Evolutionary conservation across 2,113 vertebrate genomes (phyloP).

Genomic region (Xiphophorus maculatus): DNA sequence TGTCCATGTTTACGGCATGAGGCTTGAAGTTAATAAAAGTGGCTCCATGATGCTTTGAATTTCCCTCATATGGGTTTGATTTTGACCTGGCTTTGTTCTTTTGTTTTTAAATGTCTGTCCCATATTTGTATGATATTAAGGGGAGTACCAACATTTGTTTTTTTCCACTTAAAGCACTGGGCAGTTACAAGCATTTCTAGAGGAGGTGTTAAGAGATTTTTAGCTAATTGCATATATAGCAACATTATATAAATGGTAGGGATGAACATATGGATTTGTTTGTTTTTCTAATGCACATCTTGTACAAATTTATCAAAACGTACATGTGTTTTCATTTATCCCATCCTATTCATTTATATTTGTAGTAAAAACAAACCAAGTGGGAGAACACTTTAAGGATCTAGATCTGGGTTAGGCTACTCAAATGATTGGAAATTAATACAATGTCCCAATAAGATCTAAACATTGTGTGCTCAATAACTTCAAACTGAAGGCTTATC

Average conservation of each 20-base stretch:
- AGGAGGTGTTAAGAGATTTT: too few relatives aligned
- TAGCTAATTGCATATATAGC: background rate
- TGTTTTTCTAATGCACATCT: background rate
- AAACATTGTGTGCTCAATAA: background rate
- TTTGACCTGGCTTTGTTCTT: too few relatives aligned
- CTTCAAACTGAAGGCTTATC: constrained; percentile 11
- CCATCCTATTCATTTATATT: background rate
- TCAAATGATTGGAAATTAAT: background rate
- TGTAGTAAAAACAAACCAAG: background rate
- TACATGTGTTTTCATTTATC: background rate
- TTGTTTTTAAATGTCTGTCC: too few relatives aligned
- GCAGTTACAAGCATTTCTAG: too few relatives aligned
- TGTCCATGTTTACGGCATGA: too few relatives aligned
- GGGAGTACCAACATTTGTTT: too few relatives aligned
- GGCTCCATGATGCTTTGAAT: too few relatives aligned
- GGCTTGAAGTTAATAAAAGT: too few relatives aligned
- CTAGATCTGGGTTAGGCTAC: background rate
- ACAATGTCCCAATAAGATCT: background rate
- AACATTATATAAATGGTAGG: background rate
- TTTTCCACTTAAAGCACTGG: too few relatives aligned
- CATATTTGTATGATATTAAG: too few relatives aligned
- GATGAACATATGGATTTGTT: background rate
- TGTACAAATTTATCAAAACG: background rate
- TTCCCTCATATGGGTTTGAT: too few relatives aligned
- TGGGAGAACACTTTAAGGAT: too few relatives aligned